A percentile compares a stretch with the other conserved stretches of the same genome.
Evolutionary conservation across 2,113 vertebrate species (phyloP).

Genomic region (Australoheros scitulus): DNA sequence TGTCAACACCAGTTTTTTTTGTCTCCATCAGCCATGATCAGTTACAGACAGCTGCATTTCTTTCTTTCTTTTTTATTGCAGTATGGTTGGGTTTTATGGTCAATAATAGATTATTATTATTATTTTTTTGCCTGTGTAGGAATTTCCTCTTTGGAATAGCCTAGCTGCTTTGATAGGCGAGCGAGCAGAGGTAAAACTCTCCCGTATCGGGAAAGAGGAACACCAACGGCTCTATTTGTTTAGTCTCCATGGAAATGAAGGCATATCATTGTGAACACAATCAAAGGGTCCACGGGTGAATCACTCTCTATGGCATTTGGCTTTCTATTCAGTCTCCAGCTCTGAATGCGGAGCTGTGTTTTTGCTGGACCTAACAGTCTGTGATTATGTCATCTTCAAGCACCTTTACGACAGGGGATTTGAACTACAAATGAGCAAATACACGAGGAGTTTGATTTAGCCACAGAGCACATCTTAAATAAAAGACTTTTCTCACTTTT

Average conservation of each 20-base stretch:
- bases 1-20: slow-evolving; percentile 23
- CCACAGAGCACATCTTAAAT: slow-evolving; percentile 13
- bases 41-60: slow-evolving; percentile 7
- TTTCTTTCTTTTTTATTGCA: slow-evolving; percentile 6
- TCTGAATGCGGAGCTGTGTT: slow-evolving; percentile 36
- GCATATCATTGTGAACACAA: slow-evolving; percentile 49
- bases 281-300: slow-evolving; percentile 51
- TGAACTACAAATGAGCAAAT: slow-evolving; percentile 7
- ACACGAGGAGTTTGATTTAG: slow-evolving; percentile 39
- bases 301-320: slow-evolving; percentile 23
- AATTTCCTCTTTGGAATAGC: slow-evolving; percentile 35
- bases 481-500: slow-evolving; percentile 8
- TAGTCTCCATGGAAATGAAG: slow-evolving; percentile 62
- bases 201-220: slow-evolving; percentile 9
- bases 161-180: slow-evolving; percentile 4
- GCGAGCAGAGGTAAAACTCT: slow-evolving; percentile 39
- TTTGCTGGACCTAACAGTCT: slow-evolving; percentile 48
- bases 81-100: slow-evolving; percentile 30
- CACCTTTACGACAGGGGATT: slow-evolving; percentile 24
- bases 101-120: slow-evolving; percentile 11
- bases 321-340: slow-evolving; percentile 17
- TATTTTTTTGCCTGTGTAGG: slow-evolving; percentile 14
- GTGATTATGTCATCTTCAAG: slow-evolving; percentile 48
- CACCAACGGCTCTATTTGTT: slow-evolving; percentile 41
- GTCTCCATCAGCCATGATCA: slow-evolving; percentile 18